A percentile compares a stretch with the other conserved stretches of the same genome.
These are phyloP conservation scores for Drosophila birchii DNA, from an alignment of 2,888 invertebrate species.

Conservation along the genomic window DNA sequence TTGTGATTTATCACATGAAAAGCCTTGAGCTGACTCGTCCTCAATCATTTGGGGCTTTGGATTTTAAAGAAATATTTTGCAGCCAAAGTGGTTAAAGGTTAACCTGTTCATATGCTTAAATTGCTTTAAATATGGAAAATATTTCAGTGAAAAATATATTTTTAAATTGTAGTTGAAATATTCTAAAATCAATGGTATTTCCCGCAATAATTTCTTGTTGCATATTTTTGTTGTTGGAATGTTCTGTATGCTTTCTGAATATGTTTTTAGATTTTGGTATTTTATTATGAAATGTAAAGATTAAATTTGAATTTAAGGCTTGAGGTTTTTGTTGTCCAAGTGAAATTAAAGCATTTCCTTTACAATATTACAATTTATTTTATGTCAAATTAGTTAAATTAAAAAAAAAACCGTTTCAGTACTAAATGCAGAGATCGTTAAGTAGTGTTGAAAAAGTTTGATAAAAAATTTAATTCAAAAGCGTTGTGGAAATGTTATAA, in stretches of 20 bases:
- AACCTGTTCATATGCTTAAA: not conserved
- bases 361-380: not conserved
- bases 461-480: not conserved
- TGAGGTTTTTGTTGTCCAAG: not conserved
- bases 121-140: not conserved
- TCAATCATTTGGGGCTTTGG: constrained; percentile 17
- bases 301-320: not conserved
- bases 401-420: not conserved
- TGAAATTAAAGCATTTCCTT: not conserved
- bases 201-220: not conserved
- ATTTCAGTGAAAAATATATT: not conserved
- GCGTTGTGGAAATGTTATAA: not conserved
- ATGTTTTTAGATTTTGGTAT: not conserved
- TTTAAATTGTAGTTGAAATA: not conserved
- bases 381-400: not conserved
- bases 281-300: too few relatives aligned
- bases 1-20: constrained; percentile 23
- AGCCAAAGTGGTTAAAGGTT: not conserved
- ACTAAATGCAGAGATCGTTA: not conserved
- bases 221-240: not conserved
- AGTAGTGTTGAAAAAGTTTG: not conserved
- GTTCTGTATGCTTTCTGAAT: not conserved
- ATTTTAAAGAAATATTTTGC: constrained; percentile 2
- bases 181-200: not conserved
- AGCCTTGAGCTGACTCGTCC: constrained; percentile 28